Evolutionary conservation across 2,888 invertebrate species (phyloP).

Genomic region (Polymixis flavicincta): DNA sequence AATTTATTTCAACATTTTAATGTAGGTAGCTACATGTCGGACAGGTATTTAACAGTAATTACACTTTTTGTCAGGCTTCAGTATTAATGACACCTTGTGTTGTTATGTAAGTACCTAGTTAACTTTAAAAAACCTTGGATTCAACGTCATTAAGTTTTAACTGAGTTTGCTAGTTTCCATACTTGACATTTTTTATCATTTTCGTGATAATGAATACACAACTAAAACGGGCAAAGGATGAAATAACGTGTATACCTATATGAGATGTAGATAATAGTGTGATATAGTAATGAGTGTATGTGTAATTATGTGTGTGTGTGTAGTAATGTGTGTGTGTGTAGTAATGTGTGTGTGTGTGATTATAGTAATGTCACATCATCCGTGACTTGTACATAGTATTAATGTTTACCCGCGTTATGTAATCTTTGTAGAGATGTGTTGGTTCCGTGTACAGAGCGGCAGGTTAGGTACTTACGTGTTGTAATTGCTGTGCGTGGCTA

Average conservation of each 20-base stretch:
- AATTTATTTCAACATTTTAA: slow-evolving; percentile 51
- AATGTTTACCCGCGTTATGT: slow-evolving; percentile 70
- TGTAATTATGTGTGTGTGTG: slow-evolving; percentile 29
- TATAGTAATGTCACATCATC: slow-evolving; percentile 60
- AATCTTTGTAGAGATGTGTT: slow-evolving; percentile 66
- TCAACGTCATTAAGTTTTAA: slow-evolving; percentile 43
- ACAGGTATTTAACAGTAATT: slow-evolving; percentile 44
- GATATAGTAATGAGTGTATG: neutral
- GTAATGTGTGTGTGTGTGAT: slow-evolving; percentile 43
- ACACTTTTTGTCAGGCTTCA: slow-evolving; percentile 41
- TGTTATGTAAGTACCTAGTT: slow-evolving; percentile 31
- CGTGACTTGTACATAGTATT: slow-evolving; percentile 62
- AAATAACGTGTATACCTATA: slow-evolving; percentile 42
- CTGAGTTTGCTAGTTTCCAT: slow-evolving; percentile 25
- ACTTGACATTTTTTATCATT: slow-evolving; percentile 39
- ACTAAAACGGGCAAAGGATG: slow-evolving; percentile 39
- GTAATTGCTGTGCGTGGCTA: slow-evolving; percentile 53
- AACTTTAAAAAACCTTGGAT: slow-evolving; percentile 49
- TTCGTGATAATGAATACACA: slow-evolving; percentile 21
- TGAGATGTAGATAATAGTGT: slow-evolving; percentile 31
- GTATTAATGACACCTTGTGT: slow-evolving; percentile 28
- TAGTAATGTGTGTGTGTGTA: slow-evolving; percentile 36
- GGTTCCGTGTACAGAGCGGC: slow-evolving; percentile 65
- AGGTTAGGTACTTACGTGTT: slow-evolving; percentile 30
- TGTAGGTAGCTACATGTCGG: slow-evolving; percentile 1